Evolutionary conservation across 2,113 vertebrate genomes (phyloP).

Genomic region (Morone chrysops): DNA sequence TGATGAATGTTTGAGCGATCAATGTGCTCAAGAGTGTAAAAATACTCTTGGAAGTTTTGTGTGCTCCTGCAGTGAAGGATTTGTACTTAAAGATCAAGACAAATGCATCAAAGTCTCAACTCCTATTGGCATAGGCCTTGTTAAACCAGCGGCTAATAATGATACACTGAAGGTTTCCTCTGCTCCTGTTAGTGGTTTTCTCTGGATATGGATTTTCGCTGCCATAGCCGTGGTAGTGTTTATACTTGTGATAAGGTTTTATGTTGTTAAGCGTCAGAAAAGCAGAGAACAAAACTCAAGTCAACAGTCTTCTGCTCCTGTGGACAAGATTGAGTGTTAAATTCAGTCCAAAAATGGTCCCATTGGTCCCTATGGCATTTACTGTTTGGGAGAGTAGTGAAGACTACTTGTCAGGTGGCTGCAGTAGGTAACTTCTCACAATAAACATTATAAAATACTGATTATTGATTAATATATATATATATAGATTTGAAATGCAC

Average conservation of each 20-base stretch:
- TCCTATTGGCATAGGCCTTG: neutral
- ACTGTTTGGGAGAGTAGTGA: neutral
- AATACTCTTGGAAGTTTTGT: conserved; percentile 69
- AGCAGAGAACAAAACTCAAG: conserved; percentile 22
- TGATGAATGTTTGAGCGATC: conserved; percentile 14
- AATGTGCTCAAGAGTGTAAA: conserved; percentile 42
- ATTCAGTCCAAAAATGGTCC: neutral
- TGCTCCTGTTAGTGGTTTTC: neutral
- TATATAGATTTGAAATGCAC: neutral
- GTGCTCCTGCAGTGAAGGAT: conserved; percentile 55
- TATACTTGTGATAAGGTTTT: conserved; percentile 44
- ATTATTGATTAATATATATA: neutral
- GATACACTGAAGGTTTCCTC: conserved; percentile 11
- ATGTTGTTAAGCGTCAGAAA: conserved; percentile 50
- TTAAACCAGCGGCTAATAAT: conserved; percentile 11
- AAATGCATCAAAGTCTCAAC: conserved; percentile 40
- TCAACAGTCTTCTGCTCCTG: neutral
- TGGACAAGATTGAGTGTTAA: conserved; percentile 18
- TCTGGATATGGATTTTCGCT: conserved; percentile 64
- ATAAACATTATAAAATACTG: neutral
- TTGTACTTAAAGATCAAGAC: neutral
- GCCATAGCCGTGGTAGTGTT: conserved; percentile 18
- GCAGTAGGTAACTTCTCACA: neutral
- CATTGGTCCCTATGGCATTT: neutral
- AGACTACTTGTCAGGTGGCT: neutral